A percentile compares a stretch with the other conserved stretches of the same genome.
Conservation (phyloP, 1,140 invertebrate genomes). For the Cardiocondyla obscurior region DNA sequence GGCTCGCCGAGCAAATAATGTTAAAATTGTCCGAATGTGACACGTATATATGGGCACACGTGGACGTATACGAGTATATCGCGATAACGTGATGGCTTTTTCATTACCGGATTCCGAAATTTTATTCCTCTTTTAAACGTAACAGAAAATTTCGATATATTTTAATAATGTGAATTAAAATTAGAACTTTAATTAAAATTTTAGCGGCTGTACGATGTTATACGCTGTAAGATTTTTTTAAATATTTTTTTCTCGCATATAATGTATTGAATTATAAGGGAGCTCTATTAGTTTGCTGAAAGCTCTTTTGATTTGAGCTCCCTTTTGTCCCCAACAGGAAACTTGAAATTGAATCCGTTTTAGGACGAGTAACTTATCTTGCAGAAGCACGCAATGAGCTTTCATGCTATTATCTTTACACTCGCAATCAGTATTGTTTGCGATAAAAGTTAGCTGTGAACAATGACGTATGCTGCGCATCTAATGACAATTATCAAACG, state of each 20-base stretch:
- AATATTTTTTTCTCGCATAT: background rate
- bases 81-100: background rate
- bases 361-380: constrained; percentile 43
- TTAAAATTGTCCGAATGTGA: background rate
- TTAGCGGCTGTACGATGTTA: too few species aligned
- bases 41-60: background rate
- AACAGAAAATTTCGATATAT: background rate
- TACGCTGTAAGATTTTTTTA: background rate
- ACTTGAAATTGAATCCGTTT: constrained; percentile 42
- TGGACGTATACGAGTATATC: background rate
- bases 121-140: too few species aligned
- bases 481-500: constrained; percentile 43
- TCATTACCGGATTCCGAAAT: background rate
- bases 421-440: constrained; percentile 21
- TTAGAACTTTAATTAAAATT: too few species aligned
- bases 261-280: background rate
- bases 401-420: constrained; percentile 33
- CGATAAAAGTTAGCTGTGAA: background rate
- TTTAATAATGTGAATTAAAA: background rate
- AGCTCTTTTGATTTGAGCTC: constrained; percentile 2
- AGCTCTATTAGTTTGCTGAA: background rate
- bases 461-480: constrained; percentile 5
- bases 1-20: constrained; percentile 1
- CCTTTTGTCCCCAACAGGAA: constrained; percentile 33
- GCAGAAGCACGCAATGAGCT: constrained; percentile 22